Base-by-base conservation (phyloP, 2,797 vertebrate species). In the Urosaurus nigricauda region DNA sequence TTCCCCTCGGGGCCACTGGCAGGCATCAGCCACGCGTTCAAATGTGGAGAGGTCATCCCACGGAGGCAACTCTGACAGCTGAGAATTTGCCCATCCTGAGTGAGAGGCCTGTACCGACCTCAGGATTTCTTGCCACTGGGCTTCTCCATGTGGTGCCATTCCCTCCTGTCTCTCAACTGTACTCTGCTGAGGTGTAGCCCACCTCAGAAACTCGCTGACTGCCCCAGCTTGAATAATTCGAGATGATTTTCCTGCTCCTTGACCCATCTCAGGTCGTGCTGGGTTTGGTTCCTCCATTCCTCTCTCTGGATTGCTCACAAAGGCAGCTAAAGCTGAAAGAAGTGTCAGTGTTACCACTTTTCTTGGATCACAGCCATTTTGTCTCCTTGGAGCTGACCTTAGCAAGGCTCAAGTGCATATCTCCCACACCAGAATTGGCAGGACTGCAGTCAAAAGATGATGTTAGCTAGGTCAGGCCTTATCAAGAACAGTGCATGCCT, bases 41-140 rank as follows among this genome's bases (percentile, higher is more conserved):
- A 89, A 86, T 16, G 78, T 81, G 43, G 83, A 56, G 26, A 86
- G n/a, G 26, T 85, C 84, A 24, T 86, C 78, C 88, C 88, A 89
- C 0, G 88, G 84, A n/a, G 70, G 84, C 70, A 81, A 51, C 12
- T 86, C 78, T 17, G 78, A 43, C 24, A 86, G 5, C 21, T 89
- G 88, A 11, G 70, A 82, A 82, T 24, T 37, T 75, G n/a, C 71
- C 88, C 84, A 86, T 26, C 78, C 84, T 24, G 70, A 81, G 14
- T 89, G 84, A 75, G 83, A 85, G 0, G 68, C 51, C 68, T 85
- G 83, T 5, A 85, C 40, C 0, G 68, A 65, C 58, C 63, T 81
- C 1, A 85, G n/a, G 43, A 75, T 40, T 75, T 65, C 78, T 73
- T 89, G 84, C 78, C 70, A 86, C 24, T 89, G 84, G 84, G 79